Evolutionary conservation across 1,140 invertebrate species (phyloP).

Genomic region (Yoshiicerus persimilis): DNA sequence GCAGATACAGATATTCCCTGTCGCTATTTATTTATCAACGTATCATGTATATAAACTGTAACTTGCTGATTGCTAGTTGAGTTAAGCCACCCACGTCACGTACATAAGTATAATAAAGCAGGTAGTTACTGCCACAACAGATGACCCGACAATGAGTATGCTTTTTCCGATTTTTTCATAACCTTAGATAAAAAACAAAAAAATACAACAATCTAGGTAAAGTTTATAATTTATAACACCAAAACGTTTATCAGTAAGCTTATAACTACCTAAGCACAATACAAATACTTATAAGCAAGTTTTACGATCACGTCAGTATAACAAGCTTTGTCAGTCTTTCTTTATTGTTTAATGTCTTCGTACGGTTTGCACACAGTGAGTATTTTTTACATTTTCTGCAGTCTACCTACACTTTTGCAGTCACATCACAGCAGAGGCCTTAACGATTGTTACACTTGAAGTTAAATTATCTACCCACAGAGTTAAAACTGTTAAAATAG

Average conservation of each 20-base stretch:
- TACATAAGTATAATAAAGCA: not conserved
- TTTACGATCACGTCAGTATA: not conserved
- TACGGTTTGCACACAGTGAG: not conserved
- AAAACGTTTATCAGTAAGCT: not conserved
- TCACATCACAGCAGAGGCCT: not conserved
- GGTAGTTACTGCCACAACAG: not conserved
- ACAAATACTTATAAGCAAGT: not conserved
- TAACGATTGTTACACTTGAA: not conserved
- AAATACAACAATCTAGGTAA: not conserved
- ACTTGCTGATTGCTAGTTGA: not conserved
- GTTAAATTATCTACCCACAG: not conserved
- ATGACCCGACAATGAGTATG: not conserved
- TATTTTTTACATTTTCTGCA: not conserved
- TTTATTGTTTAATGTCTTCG: not conserved
- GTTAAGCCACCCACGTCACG: not conserved
- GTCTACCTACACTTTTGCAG: not conserved
- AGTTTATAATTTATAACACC: not conserved
- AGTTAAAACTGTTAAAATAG: not conserved
- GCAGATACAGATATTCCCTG: not conserved
- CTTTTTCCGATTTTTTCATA: not conserved
- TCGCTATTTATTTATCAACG: not conserved
- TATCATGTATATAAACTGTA: not conserved
- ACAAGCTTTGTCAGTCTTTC: not conserved
- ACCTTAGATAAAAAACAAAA: not conserved
- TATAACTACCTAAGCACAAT: no score